A percentile compares a stretch with the other conserved stretches of the same genome.
Conservation (phyloP, 2,888 invertebrate species). For the Punctoribates punctum region DNA sequence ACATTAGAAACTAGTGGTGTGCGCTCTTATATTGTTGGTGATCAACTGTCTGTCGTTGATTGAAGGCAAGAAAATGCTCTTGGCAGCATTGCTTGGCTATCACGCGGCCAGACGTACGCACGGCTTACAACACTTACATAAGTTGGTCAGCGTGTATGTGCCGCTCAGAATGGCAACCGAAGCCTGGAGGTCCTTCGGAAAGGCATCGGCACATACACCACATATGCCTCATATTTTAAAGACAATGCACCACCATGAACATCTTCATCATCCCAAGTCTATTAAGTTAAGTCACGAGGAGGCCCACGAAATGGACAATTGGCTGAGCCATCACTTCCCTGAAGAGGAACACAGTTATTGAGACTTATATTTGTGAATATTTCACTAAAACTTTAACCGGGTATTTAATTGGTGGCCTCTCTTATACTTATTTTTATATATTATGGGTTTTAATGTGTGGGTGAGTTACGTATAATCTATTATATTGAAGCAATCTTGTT, state of each 20-base stretch:
- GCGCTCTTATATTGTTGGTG: background rate
- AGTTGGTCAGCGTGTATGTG: background rate
- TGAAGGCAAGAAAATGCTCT: conserved; percentile 2
- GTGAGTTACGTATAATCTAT: no score
- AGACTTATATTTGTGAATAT: no score
- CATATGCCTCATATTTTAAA: background rate
- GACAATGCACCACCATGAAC: background rate
- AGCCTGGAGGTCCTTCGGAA: conserved; percentile 6
- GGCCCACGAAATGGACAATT: conserved; percentile 3
- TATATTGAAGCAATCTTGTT: no score
- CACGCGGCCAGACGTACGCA: background rate
- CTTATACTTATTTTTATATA: no score
- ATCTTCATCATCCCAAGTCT: background rate
- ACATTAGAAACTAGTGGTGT: background rate
- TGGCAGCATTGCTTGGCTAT: background rate
- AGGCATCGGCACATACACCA: background rate
- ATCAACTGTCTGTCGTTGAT: background rate
- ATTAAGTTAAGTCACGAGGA: background rate
- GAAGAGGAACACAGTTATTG: no score
- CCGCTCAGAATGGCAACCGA: conserved; percentile 17
- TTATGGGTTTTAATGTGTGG: no score
- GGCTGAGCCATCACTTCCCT: background rate
- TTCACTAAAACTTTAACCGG: no score
- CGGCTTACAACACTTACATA: background rate
- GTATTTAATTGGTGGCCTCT: no score